A percentile compares a stretch with the other conserved stretches of the same genome.
Evolutionary conservation across 2,888 invertebrate genomes (phyloP).

Genomic region (Stictocephala bisonia): DNA sequence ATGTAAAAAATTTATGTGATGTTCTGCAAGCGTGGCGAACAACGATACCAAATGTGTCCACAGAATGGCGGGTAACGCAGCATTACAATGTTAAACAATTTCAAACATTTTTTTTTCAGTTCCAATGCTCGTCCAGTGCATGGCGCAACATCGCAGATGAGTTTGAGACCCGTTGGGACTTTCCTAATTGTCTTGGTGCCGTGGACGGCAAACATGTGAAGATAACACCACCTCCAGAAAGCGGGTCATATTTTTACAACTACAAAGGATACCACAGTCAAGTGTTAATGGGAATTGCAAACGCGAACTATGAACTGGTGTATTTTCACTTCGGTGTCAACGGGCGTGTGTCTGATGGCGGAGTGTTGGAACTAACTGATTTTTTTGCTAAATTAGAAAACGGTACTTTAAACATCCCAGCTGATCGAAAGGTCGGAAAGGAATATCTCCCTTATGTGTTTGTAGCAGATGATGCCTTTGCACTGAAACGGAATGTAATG

Average conservation of each 20-base stretch:
- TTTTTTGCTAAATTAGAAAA: conserved; percentile 41
- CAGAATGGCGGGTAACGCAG: no score
- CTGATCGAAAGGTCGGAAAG: conserved; percentile 5
- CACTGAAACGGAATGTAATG: conserved; percentile 32
- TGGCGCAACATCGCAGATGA: conserved; percentile 9
- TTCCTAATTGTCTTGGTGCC: conserved; percentile 31
- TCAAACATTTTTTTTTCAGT: conserved; percentile 47
- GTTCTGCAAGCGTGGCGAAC: no score
- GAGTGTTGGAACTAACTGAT: conserved; percentile 42
- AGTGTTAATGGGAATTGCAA: conserved; percentile 45
- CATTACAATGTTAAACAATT: no score
- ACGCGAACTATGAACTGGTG: conserved; percentile 43
- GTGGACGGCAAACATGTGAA: conserved; percentile 15
- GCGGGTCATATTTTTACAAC: conserved; percentile 51
- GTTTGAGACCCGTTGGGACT: conserved; percentile 46
- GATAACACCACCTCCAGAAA: conserved; percentile 47
- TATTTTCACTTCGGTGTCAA: conserved; percentile 42
- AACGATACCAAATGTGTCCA: no score
- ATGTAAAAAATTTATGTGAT: no score
- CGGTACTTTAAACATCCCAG: conserved; percentile 26
- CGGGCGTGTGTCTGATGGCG: conserved; percentile 30
- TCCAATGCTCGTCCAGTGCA: conserved; percentile 16
- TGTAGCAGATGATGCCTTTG: conserved; percentile 43
- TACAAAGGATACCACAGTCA: conserved; percentile 50
- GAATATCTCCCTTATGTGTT: conserved; percentile 27